Conservation (phyloP, 2,113 vertebrate species). For the Pygoscelis antarcticus region DNA sequence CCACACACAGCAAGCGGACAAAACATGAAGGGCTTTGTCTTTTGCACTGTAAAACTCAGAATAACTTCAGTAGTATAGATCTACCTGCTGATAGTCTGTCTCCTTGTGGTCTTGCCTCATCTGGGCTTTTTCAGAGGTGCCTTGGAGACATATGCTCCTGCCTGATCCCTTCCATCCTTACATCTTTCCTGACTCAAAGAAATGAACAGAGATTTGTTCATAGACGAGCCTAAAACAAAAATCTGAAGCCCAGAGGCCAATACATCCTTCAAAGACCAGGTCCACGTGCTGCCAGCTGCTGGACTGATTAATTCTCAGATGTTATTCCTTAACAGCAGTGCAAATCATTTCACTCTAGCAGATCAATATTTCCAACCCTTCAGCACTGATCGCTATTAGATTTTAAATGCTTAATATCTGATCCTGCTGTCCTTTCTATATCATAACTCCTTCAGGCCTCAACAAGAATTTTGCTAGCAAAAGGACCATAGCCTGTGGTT, state of each 20-base stretch:
- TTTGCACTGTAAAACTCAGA: background rate
- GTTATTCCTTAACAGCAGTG: background rate
- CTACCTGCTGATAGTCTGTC: background rate
- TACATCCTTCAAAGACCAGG: background rate
- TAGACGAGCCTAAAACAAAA: background rate
- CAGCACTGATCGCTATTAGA: background rate
- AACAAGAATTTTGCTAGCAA: background rate
- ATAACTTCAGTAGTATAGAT: background rate
- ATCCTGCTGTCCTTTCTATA: background rate
- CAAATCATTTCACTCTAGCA: background rate
- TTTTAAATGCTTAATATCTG: background rate
- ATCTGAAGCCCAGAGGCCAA: background rate
- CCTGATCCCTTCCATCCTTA: background rate
- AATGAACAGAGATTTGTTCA: background rate
- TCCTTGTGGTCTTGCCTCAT: background rate
- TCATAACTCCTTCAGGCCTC: background rate
- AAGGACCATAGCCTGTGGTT: background rate
- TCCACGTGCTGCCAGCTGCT: background rate
- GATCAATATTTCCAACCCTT: background rate
- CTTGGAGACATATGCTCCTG: background rate
- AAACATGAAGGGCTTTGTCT: background rate
- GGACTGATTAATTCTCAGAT: background rate
- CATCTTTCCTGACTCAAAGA: background rate
- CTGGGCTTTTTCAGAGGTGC: background rate
- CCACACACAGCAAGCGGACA: background rate